Evolutionary conservation across 2,113 vertebrate genomes (phyloP), one percentile per base, ranked within the genome.

Genomic region (Porphyrio hochstetteri): DNA sequence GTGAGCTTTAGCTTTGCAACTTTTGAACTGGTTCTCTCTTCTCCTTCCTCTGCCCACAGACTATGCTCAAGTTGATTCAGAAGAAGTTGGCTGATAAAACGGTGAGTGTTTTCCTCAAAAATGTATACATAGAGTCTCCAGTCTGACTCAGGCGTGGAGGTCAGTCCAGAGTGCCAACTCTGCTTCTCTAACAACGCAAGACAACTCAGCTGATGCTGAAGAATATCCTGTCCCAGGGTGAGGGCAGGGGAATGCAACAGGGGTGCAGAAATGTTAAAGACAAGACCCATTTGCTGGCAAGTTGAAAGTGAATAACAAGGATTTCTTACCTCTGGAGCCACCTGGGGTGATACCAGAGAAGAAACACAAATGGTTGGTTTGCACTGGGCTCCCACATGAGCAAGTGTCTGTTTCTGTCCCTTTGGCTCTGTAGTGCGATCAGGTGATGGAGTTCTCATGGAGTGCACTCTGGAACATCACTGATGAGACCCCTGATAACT

Each of bases 361-460:
- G 40, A 81, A 78, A 33, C 15, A 63, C 24, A 35, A 68, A 33
- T 11, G 4, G 40, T 20, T 65, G 20, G 36, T 52, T 93, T 95
- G 40, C 29, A 53, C 36, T 48, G 23, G 61, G 33, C 19, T 88
- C 13, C 31, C 24, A 28, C n/a, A 31, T 55, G 40, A 82, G 27
- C 20, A 21, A 61, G 69, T 40, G 21, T 92, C 31, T 83, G 20
- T 93, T 36, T 33, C 52, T 60, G 85, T 89, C 53, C 55, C 42
- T 60, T 48, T 7, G 42, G 23, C 17, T 71, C 25, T 11, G 1
- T 82, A 99, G 99, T 99, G 99, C 53, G 99, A 99, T 94, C 99
- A 99, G 97, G 99, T 99, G 95, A 99, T 99, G 99, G 99, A 99
- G 98, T 99, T 99, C 91, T 99, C 99, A 83, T 99, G 99, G 99